phyloP scores from a whole-genome alignment of 2,888 invertebrate genomes.

The Eupithecia centaureata region DNA sequence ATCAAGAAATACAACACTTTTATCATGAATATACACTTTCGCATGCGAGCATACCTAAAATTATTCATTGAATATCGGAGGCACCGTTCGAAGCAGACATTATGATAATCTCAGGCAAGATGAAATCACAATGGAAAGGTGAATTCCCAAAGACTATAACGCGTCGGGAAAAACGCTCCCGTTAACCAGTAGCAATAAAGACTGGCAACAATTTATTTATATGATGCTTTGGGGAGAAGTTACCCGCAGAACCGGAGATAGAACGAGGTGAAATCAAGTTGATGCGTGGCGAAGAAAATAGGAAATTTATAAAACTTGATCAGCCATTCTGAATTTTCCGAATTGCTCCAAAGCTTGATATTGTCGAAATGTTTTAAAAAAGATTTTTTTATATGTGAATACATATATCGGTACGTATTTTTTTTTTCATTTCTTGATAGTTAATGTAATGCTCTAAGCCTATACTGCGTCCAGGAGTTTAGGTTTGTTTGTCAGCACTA shows the following conservation, averaged over 20 bases:
- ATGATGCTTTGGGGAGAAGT: conserved; percentile 82
- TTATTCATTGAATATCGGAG: conserved; percentile 54
- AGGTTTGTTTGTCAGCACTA: too few species aligned
- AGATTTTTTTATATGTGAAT: not conserved
- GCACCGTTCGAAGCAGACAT: conserved; percentile 56
- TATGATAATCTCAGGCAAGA: conserved; percentile 73
- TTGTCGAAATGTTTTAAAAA: not conserved
- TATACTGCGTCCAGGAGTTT: too few species aligned
- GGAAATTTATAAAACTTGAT: conserved; percentile 63
- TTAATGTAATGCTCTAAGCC: too few species aligned
- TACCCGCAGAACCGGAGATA: conserved; percentile 70
- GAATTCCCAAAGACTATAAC: conserved; percentile 75
- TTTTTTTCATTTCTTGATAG: too few species aligned
- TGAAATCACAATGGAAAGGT: conserved; percentile 73
- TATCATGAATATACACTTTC: not conserved
- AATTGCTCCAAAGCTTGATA: not conserved
- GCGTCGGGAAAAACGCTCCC: conserved; percentile 73
- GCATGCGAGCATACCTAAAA: conserved; percentile 33
- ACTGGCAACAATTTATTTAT: conserved; percentile 83
- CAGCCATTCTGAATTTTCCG: conserved; percentile 52
- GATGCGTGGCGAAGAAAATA: conserved; percentile 74
- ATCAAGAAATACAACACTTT: not conserved
- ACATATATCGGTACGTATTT: not conserved
- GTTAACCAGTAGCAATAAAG: conserved; percentile 79
- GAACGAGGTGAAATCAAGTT: conserved; percentile 79